Conservation (phyloP, 2,888 invertebrate genomes). For the Tipula lateralis region DNA sequence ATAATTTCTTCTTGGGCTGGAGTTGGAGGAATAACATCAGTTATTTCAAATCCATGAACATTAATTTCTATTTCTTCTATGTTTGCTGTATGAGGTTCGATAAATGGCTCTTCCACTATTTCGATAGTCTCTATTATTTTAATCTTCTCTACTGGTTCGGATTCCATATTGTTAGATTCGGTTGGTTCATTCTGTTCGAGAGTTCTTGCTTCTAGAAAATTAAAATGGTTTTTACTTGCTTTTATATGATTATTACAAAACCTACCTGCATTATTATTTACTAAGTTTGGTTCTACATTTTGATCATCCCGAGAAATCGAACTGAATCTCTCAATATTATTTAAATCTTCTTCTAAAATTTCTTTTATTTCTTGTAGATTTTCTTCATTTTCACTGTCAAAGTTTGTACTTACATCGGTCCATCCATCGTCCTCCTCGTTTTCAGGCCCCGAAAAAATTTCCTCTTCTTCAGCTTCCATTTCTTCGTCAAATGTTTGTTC, state of each 20-base stretch:
- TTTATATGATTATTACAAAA: background rate
- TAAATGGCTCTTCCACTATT: conserved; percentile 34
- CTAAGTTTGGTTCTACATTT: background rate
- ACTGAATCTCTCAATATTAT: background rate
- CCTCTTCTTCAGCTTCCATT: conserved; percentile 37
- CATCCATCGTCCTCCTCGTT: conserved; percentile 37
- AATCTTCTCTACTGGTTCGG: conserved; percentile 45
- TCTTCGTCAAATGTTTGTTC: conserved; percentile 40
- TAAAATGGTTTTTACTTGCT: background rate
- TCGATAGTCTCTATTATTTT: conserved; percentile 37
- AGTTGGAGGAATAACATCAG: background rate
- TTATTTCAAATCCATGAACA: background rate
- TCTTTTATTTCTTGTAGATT: conserved; percentile 34
- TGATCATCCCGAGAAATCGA: background rate
- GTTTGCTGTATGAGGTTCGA: background rate
- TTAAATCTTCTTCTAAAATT: conserved; percentile 33
- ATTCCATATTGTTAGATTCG: conserved; percentile 39
- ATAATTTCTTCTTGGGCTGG: background rate
- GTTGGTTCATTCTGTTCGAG: background rate
- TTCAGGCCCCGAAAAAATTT: conserved; percentile 35
- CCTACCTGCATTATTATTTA: conserved; percentile 25
- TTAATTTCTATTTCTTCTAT: background rate
- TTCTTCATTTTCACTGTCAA: conserved; percentile 41
- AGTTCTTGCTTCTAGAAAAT: background rate
- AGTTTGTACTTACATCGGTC: conserved; percentile 38